phyloP scores from a whole-genome alignment of 92 coral and sea anemone genomes.

The Heliopora coerulea region DNA sequence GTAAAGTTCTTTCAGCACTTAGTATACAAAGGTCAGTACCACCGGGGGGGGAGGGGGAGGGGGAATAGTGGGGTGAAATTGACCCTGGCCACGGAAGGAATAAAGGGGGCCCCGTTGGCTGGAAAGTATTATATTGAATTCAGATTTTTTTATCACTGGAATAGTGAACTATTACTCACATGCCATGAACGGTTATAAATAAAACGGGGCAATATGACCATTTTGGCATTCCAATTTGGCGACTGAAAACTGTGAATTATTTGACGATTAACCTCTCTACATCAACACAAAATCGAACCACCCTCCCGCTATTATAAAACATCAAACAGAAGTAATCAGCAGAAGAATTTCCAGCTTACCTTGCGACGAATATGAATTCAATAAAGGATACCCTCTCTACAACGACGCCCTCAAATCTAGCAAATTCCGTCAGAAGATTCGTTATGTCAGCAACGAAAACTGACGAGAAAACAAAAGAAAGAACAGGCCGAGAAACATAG shows the following conservation, averaged over 20 bases:
- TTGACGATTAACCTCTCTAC: background rate
- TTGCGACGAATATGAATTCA: constrained; percentile 15
- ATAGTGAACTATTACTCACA: too few species aligned
- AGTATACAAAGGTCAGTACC: constrained; percentile 41
- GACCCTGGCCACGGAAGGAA: too few species aligned
- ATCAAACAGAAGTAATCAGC: constrained; percentile 31
- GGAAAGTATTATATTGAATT: too few species aligned
- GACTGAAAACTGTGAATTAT: too few species aligned
- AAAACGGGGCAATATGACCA: too few species aligned
- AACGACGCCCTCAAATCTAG: constrained; percentile 32
- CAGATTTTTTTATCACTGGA: too few species aligned
- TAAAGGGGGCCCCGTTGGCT: too few species aligned
- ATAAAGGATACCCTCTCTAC: constrained; percentile 20
- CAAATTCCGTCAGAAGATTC: constrained; percentile 5
- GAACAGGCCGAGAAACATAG: background rate
- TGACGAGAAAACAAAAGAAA: background rate
- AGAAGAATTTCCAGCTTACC: constrained; percentile 25
- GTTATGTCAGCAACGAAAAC: background rate
- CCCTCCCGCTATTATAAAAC: constrained; percentile 45
- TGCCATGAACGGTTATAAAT: too few species aligned
- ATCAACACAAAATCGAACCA: constrained; percentile 37
- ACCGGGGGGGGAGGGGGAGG: too few species aligned
- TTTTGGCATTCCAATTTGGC: too few species aligned
- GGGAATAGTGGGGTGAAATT: too few species aligned
- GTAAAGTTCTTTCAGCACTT: constrained; percentile 29